Evolutionary conservation across 2,797 vertebrate species (phyloP), one percentile per base, ranked within the genome.

Genomic region (Sebastes vulpes): DNA sequence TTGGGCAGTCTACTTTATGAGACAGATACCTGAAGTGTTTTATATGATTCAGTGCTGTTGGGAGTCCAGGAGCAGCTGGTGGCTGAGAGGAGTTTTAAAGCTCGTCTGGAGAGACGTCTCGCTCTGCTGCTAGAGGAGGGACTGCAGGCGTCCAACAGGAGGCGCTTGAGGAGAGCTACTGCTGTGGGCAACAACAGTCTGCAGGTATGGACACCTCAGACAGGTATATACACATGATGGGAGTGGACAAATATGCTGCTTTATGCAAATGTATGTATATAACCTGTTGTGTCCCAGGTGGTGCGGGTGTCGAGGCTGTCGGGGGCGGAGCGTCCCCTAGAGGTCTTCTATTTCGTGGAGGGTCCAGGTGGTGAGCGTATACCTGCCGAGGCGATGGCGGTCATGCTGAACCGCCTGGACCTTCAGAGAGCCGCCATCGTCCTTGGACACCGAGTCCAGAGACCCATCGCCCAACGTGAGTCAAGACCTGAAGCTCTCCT

Each of bases 291-390:
- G 28, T 63, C 46, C 90, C 83, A 99, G 98, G 97, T 99, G 74
- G 98, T 99, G 23, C 96, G 97, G 0, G 95, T 98, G 65, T 96
- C 97, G 0, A 94, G 96, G 67, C 90, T 99, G 74, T 96, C 94
- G 2, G 97, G 97, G 3, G 85, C 90, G 0, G 97, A 98, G 81
- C 94, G 95, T 35, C 97, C 98, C 0, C 95, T 98, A 78, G 97
- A 99, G 93, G 94, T 99, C 83, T 95, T 99, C 72, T 99, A 99
- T 88, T 99, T 99, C 1, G 97, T 98, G 83, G 98, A 99, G 89
- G 96, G 97, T 72, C 96, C 96, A 1, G 95, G 96, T 1, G 98
- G 98, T 6, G 96, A 96, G 54, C 95, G 98, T 12, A 89, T 99
- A 18, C 95, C 96, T 0, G 98, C 98, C 0, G 92, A 96, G 79